Base-by-base conservation (phyloP, 2,797 vertebrate genomes). In the Tiaroga cobitis region DNA sequence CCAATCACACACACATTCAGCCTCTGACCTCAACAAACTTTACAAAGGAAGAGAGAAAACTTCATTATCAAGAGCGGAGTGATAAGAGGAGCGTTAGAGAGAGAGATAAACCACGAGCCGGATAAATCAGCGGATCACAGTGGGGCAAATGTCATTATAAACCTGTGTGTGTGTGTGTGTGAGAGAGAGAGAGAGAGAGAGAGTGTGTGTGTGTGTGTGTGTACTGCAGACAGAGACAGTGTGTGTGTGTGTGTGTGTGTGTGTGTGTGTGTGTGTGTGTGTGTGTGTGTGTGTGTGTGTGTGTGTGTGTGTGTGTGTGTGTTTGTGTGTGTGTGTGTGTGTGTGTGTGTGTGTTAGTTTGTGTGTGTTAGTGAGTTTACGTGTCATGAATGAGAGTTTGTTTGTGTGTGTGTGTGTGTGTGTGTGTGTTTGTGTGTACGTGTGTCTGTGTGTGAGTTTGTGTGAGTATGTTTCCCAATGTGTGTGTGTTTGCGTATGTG, bases 21-120 rank as follows among this genome's bases (percentile, higher is more conserved):
- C n/a, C 24, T 43, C 16, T 63, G 76, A 63, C 56, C 76, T 79
- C 24, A 29, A 29, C 39, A 65, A 65, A 79, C 75, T 77, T 76
- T 19, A 61, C 54, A 39, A 61, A 61, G 54, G 39, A 78, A 43
- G 1, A 18, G 16, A 11, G 59, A 63, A 77, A 79, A 63, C 76
- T 63, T 79, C 16, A 79, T 79, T 79, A 79, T 79, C 37, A 29
- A 43, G 76, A 46, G 76, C 59, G 43, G 39, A 3, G 13, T 61
- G 56, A 79, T 63, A 29, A 61, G 8, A 79, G 18, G 8, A 61
- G 56, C 4, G 5, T 41, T 11, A 61, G 51, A 59, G 4, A 26
- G 34, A 19, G 5, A 61, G 54, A 77, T 61, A 61, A 41, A 63
- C 13, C 54, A 77, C 3, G 16, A 59, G 15, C 2, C 19, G 74